phyloP scores from a whole-genome alignment of 2,888 invertebrate genomes.

The Zonitis immaculata region DNA sequence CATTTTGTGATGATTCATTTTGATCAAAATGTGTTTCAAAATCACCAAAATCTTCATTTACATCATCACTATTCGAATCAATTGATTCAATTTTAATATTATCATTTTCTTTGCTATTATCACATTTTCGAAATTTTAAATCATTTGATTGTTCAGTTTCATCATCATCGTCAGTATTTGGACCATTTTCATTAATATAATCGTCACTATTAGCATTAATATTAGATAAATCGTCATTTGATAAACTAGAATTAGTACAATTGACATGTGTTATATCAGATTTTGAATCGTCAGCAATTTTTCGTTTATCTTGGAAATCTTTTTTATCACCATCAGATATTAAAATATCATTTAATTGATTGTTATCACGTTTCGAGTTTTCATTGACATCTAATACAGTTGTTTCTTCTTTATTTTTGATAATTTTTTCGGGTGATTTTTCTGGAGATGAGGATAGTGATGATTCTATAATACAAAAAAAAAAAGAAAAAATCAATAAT shows the following conservation, averaged over 20 bases:
- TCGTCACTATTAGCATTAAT: not conserved
- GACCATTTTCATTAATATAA: constrained; percentile 6
- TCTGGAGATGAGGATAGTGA: constrained; percentile 24
- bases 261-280: constrained; percentile 3
- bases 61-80: not conserved
- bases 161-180: constrained; percentile 5
- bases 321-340: constrained; percentile 23
- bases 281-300: constrained; percentile 13
- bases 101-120: not conserved
- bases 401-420: constrained; percentile 13
- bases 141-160: no score
- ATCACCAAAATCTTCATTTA: constrained; percentile 20
- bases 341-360: constrained; percentile 9
- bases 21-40: constrained; percentile 11
- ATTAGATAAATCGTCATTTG: not conserved
- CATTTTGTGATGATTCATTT: not conserved
- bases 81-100: not conserved
- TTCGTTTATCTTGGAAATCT: constrained; percentile 39
- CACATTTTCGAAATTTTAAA: not conserved
- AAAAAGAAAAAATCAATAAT: no score
- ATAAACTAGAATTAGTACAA: constrained; percentile 4
- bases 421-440: constrained; percentile 21
- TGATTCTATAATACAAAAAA: constrained; percentile 22
- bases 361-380: constrained; percentile 5
- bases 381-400: constrained; percentile 16